Evolutionary conservation across 2,113 vertebrate species (phyloP), one percentile per base, ranked within the genome.

Genomic region (Engraulis encrasicolus): DNA sequence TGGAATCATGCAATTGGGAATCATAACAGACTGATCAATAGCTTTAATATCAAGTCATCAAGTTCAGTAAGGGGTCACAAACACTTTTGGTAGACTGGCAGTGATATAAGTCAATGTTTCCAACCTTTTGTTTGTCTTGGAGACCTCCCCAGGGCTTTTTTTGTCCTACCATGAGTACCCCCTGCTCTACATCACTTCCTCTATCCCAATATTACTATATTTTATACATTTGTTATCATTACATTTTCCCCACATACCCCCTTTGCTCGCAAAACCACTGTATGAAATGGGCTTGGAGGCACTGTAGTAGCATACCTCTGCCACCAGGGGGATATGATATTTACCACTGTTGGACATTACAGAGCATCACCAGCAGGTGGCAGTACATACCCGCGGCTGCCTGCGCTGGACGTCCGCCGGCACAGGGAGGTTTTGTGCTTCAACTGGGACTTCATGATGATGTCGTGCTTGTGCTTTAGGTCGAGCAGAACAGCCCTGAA

Each of bases 361-460:
- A 34, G 31, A 6, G 34, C 27, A 27, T 15, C 18, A 82, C 48
- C 48, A 80, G 23, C 77, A 80, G 58, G 4, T 31, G 79, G 85
- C 91, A 91, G 85, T 71, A 94, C 96, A 93, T 85, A 99, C 98
- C 98, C 98, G 34, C 98, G 96, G 82, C 98, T 99, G 87, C 98
- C 97, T 0, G 98, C 95, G 9, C 98, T 99, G 87, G 98, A 99
- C 0, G 97, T 99, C 81, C 98, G 94, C 82, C 98, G 92, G 83
- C 97, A 98, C 92, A 99, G 92, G 5, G 98, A 99, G 0, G 98
- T 98, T 90, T 98, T 99, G 90, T 99, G 97, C 91, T 98, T 97
- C 94, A 98, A 94, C 92, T 99, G 97, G 0, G 98, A 99, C 91
- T 99, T 99, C 97, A 99, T 98, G 93, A 99, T 99, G 61, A 96